Base-by-base conservation (phyloP, 2,113 vertebrate species). In the Athene noctua region DNA sequence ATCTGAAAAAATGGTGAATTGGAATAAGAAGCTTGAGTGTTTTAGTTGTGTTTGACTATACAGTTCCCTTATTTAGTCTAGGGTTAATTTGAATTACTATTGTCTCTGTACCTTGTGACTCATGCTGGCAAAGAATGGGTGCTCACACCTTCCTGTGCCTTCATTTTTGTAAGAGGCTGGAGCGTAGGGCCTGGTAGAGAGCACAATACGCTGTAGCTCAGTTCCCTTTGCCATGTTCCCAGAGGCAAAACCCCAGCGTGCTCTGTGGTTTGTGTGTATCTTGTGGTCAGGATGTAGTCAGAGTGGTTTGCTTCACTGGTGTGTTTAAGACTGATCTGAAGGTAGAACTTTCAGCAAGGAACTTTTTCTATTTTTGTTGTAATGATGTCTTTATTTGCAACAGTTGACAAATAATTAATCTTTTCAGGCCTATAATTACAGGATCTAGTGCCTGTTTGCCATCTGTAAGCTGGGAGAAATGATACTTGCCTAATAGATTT, bases 11-110 rank as follows among this genome's bases (percentile, higher is more conserved):
- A 19, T 2, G 0, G 18, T 30, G 2, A 40, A 9, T 10, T 22
- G 11, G 51, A n/a, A 15, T 65, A 44, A 78, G 30, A 81, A 85
- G 22, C 29, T 61, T 62, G 3, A 57, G 17, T 6, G 46, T 13
- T 6, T 38, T n/a, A 15, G 11, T 59, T 73, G 6, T 0, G 1
- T 67, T 75, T 67, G 20, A 9, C 38, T 38, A 0, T 4, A 21
- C 15, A 40, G 6, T 40, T 42, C 4, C 30, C 8, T 36, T 42
- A 29, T 10, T 52, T 44, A 74, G 34, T 7, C 21, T 42, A 5
- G 32, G 20, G 29, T 67, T 40, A 4, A 63, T 49, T 51, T 74
- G 52, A 36, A 7, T 87, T 38, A 2, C 20, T 8, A 3, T 14
- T 83, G 38, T 65, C 36, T 61, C n/a, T 83, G 14, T 11, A 3